Conservation (phyloP, 2,797 vertebrate species). For the Sebastes paucispinis region DNA sequence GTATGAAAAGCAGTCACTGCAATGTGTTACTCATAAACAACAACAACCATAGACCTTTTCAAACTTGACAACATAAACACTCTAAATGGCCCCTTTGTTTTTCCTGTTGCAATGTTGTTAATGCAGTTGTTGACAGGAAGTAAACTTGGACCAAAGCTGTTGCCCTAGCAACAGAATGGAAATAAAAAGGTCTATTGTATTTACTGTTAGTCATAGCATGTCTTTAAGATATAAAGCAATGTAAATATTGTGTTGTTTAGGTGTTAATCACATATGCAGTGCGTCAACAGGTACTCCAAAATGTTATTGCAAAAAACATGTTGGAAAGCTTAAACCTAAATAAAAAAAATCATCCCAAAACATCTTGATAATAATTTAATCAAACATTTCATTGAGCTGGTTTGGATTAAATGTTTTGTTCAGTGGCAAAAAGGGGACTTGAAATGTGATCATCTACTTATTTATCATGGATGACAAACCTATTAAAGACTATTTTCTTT, state of each 20-base stretch:
- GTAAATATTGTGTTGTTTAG: neutral
- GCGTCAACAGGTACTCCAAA: neutral
- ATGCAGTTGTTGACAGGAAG: no score
- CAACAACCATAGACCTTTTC: neutral
- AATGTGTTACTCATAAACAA: conserved; percentile 32
- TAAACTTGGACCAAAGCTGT: no score
- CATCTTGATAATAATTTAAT: neutral
- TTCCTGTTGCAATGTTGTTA: no score
- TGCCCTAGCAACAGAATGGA: no score
- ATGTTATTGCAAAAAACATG: neutral
- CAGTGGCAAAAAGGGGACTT: neutral
- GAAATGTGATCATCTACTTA: neutral
- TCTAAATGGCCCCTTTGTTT: no score
- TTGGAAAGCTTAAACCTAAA: neutral
- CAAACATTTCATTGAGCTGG: neutral
- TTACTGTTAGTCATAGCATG: neutral
- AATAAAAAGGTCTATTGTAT: neutral
- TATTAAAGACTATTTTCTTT: neutral
- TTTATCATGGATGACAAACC: neutral
- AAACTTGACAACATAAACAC: no score
- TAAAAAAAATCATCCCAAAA: neutral
- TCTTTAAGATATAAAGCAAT: neutral
- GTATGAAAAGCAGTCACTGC: conserved; percentile 28
- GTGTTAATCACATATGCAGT: neutral
- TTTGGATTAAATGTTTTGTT: neutral